Conservation (phyloP, 2,888 invertebrate species). For the Ichneumon xanthorius region DNA sequence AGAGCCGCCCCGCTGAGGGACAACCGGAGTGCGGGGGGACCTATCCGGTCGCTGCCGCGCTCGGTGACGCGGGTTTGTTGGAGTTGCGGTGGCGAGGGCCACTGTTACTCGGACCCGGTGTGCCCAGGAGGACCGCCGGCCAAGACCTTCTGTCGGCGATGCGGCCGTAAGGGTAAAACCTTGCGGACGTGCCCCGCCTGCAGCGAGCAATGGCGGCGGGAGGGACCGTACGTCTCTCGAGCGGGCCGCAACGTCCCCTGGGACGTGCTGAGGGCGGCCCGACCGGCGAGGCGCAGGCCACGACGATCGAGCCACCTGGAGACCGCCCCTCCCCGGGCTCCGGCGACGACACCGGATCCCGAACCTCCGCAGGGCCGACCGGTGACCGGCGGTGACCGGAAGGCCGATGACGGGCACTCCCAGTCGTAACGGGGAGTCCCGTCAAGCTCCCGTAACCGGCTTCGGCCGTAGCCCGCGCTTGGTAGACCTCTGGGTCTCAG, state of each 20-base stretch:
- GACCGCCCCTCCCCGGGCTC: background rate
- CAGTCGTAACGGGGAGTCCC: background rate
- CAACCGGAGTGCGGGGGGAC: background rate
- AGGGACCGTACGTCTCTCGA: background rate
- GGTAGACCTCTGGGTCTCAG: too few species aligned
- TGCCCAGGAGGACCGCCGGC: background rate
- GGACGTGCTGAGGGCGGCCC: background rate
- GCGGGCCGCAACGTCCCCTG: slow-evolving; percentile 1
- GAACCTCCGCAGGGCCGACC: background rate
- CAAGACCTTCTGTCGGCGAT: background rate
- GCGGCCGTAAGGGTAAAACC: slow-evolving; percentile 3
- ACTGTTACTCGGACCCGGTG: background rate
- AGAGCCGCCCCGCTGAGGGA: background rate
- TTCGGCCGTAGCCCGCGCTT: too few species aligned
- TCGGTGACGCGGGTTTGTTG: background rate
- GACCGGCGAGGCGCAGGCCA: background rate
- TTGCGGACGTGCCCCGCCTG: slow-evolving; percentile 9
- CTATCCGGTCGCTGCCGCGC: background rate
- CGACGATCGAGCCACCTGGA: background rate
- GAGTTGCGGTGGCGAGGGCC: background rate
- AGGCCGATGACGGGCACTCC: background rate
- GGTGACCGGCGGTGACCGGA: background rate
- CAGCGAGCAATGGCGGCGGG: background rate
- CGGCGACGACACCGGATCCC: background rate
- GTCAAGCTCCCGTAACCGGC: background rate